A percentile compares a stretch with the other conserved stretches of the same genome.
Conservation (phyloP, 37 sponge, comb jelly and placozoan species). For the Crambe crambe region DNA sequence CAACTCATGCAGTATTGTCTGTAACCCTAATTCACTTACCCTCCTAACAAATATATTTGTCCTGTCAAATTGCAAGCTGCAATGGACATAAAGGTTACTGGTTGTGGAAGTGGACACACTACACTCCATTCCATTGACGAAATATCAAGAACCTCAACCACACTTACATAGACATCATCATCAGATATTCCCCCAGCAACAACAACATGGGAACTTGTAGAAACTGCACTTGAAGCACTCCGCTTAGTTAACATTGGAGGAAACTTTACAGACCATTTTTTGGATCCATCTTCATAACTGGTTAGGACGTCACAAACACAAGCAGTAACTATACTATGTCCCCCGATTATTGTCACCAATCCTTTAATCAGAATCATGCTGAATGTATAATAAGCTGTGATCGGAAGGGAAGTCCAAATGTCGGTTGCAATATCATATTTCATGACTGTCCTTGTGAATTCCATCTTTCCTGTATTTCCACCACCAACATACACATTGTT, state of each 20-base stretch:
- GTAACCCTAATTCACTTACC: too few species aligned
- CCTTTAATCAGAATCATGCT: slow-evolving; percentile 6
- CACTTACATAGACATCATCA: not conserved
- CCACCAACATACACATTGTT: slow-evolving; percentile 20
- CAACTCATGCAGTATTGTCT: too few species aligned
- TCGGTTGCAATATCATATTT: slow-evolving; percentile 1
- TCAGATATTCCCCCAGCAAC: slow-evolving; percentile 26
- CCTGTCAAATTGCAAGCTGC: slow-evolving; percentile 6
- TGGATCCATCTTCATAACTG: slow-evolving; percentile 13
- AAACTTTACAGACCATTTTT: slow-evolving; percentile 12
- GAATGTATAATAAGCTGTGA: slow-evolving; percentile 22
- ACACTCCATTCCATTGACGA: not conserved
- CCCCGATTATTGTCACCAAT: slow-evolving; percentile 6
- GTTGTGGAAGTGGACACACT: not conserved
- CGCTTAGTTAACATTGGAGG: slow-evolving; percentile 25
- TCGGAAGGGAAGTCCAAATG: slow-evolving; percentile 12
- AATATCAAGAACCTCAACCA: slow-evolving; percentile 23
- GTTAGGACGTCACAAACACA: not conserved
- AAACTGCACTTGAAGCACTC: not conserved
- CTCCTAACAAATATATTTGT: slow-evolving; percentile 27
- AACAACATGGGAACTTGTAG: not conserved
- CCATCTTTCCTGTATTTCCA: slow-evolving; percentile 3
- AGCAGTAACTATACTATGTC: not conserved
- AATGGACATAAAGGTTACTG: slow-evolving; percentile 30
- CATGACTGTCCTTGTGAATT: slow-evolving; percentile 7